Evolutionary conservation across 2,797 vertebrate genomes (phyloP).

Genomic region (Hemibagrus guttatus): DNA sequence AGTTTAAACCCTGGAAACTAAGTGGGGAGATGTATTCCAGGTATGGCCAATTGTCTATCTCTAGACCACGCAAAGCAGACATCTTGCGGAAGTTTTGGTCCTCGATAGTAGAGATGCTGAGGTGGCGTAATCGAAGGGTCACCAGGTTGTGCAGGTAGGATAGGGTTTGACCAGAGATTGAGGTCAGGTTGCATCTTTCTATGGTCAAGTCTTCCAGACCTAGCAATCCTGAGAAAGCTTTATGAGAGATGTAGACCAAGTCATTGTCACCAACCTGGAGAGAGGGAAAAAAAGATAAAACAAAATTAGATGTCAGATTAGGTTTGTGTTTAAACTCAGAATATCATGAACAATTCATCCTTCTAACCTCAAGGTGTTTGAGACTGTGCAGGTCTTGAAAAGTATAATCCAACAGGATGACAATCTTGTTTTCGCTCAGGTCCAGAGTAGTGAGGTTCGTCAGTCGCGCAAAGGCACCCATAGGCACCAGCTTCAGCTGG

Average conservation of each 20-base stretch:
- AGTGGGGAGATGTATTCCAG: constrained; percentile 87
- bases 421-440: constrained; percentile 96
- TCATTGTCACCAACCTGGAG: constrained; percentile 84
- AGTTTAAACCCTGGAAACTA: constrained; percentile 91
- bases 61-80: constrained; percentile 83
- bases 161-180: constrained; percentile 88
- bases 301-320: neutral
- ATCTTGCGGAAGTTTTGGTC: constrained; percentile 93
- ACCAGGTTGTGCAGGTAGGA: constrained; percentile 90
- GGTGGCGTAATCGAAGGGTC: constrained; percentile 86
- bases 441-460: constrained; percentile 91
- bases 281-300: neutral
- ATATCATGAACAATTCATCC: neutral
- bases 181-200: constrained; percentile 92
- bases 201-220: constrained; percentile 89
- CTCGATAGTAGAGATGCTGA: constrained; percentile 85
- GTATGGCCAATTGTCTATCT: constrained; percentile 91
- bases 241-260: constrained; percentile 94
- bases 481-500: constrained; percentile 91
- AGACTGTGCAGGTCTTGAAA: constrained; percentile 91
- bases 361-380: constrained; percentile 85
- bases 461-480: constrained; percentile 89
- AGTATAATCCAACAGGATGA: constrained; percentile 92
- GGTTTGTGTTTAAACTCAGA: neutral
- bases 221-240: constrained; percentile 90